Evolutionary conservation across 1,140 invertebrate genomes (phyloP), one percentile per base, ranked within the genome.

Genomic region (Habropoda laboriosa): DNA sequence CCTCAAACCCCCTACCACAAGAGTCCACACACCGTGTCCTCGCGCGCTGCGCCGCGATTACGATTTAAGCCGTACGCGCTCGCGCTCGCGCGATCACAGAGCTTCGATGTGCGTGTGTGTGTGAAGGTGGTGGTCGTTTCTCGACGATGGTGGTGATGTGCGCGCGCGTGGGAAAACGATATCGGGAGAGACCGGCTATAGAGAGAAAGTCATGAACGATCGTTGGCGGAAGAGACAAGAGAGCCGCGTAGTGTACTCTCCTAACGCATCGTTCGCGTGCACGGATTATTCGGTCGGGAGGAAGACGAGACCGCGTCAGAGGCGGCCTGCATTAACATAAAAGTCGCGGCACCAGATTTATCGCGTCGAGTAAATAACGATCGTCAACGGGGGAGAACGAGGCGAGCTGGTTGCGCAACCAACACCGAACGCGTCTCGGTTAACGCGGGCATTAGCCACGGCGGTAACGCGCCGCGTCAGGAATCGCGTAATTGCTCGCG

Each of bases 201-300:
- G 8, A 24, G 61, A 67, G 74, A 76, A 76, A 76, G 74, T 42
- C 27, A n/a, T n/a, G n/a, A n/a, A n/a, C n/a, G 8, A 40, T 27
- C 49, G 42, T 27, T 35, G 45, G 30, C 30, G 45, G 38, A 16
- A 74, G 42, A 24, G 18, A 49, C 57, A 30, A 24, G 10, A 74
- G 42, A 24, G 18, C 38, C 57, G n/a, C 8, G 1, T 24, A 24
- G 24, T 13, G 24, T 55, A n/a, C 53, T 18, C 18, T 7, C 4
- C 35, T 61, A 68, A 49, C 64, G 45, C 30, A 16, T 35, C 27
- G 30, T 51, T 68, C 30, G 64, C 64, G 64, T 53, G 64, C 64
- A 24, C 21, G 42, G n/a, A 35, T 42, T n/a, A 30, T 66, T 67
- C 18, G 64, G 24, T 30, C 18, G 64, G 24, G 30, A 30, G 21